Base-by-base conservation (phyloP, 2,888 invertebrate species). In the Amorpha juglandis region DNA sequence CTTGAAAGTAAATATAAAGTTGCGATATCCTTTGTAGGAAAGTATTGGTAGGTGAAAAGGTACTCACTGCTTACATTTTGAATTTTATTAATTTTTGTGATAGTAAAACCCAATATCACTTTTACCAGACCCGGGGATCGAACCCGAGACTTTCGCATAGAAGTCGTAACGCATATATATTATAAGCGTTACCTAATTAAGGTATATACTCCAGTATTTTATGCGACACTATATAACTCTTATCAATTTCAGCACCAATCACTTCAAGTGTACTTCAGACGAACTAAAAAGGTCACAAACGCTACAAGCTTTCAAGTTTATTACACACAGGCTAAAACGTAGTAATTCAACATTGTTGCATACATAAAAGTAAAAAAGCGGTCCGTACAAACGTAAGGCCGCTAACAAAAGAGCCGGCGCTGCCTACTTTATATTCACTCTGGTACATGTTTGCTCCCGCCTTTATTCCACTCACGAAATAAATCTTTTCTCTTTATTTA, bases 381-480 rank as follows among this genome's bases (percentile, higher is more conserved):
- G 58, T 42, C 58, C 58, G 55, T 35, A 38, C 55, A 58, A 42
- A 58, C 58, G 58, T 58, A 58, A 58, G 58, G 55, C 55, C 16
- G 58, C 58, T 58, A 58, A 58, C 58, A 58, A 58, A 58, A 58
- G 58, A 42, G 42, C 58, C 58, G 63, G 48, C 48, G 48, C 33
- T 33, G 51, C 63, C 79, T 82, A 77, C 79, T 86, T 86, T 82
- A 83, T 79, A 86, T 86, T 86, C 84, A 71, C 63, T 69, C 68
- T 75, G 74, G 69, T 71, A 77, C 81, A 78, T 83, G 78, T 78
- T 76, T 78, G 70, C 73, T 73, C 68, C 71, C 71, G 71, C 58
- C 75, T 78, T 78, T 83, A 86, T 87, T 87, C 87, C 74, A 67
- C 82, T 80, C 87, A 87, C 87, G 87, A 79, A 86, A 87, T 87